phyloP scores from a whole-genome alignment of 2,113 vertebrate genomes.

The Rhinolophus ferrumequinum region DNA sequence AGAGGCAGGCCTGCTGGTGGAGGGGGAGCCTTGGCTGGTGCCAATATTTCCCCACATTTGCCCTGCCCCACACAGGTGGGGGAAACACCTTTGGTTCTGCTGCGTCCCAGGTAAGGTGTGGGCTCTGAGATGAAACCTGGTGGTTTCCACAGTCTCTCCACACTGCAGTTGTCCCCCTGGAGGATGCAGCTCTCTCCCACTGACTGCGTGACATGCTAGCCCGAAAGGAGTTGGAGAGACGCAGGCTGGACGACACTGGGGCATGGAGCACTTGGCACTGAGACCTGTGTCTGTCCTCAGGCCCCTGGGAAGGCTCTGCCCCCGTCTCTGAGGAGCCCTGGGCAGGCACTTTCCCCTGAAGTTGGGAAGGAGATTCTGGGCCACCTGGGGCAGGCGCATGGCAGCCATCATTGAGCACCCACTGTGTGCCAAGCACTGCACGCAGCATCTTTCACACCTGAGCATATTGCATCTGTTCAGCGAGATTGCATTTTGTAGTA shows the following conservation, averaged over 20 bases:
- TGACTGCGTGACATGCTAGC: accelerated
- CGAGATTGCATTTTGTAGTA: background rate
- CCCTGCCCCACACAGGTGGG: accelerated
- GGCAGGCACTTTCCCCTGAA: background rate
- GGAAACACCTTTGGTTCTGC: too few relatives aligned
- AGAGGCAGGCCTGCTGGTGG: background rate
- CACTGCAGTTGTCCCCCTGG: background rate
- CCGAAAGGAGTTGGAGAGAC: background rate
- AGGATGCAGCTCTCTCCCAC: too few relatives aligned
- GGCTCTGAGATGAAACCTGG: background rate
- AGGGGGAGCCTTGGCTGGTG: background rate
- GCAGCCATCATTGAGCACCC: background rate
- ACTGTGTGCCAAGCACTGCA: background rate
- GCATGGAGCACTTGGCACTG: background rate
- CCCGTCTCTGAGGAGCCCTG: background rate
- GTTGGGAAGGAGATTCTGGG: background rate
- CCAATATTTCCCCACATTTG: background rate
- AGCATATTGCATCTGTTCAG: too few relatives aligned
- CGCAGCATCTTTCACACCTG: accelerated
- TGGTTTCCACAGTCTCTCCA: background rate
- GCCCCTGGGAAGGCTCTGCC: background rate
- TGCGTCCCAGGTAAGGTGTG: background rate
- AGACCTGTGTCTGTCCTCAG: background rate
- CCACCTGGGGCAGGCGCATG: background rate
- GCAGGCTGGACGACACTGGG: accelerated